Base-by-base conservation (phyloP, 1,140 invertebrate genomes). In the Pectinophora gossypiella region DNA sequence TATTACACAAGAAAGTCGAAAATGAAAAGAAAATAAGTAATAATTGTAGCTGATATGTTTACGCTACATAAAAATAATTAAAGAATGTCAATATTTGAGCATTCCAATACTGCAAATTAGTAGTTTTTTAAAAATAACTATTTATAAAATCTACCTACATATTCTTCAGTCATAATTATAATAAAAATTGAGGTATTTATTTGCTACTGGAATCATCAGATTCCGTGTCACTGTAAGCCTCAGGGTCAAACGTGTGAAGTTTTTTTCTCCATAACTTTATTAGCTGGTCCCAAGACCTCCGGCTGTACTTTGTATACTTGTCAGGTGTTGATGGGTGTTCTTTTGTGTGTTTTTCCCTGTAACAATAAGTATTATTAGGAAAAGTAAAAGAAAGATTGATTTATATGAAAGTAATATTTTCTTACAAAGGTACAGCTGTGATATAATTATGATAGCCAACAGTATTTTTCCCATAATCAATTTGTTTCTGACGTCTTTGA, bases 401-500 rank as follows among this genome's bases (percentile, higher is more conserved):
- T n/a, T n/a, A n/a, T n/a, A n/a, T n/a, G n/a, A n/a, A n/a, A n/a
- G n/a, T n/a, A 32, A n/a, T 32, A 32, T 9, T 32, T 32, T 85
- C 89, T 89, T 91, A 95, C 94, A 90, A 93, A 47, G 95, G 94
- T 35, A 98, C 89, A 56, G 89, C 59, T 67, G 91, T 85, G 0
- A 90, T 72, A 64, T 97, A 98, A 80, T 92, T 92, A 48, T 95
- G 91, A 85, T 98, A 98, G 32, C 95, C 95, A 55, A 93, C 82
- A 9, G 96, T 98, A 74, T 97, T 97, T 89, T 98, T 98, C 16
- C 97, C 97, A 89, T 96, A 98, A 77, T 98, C 95, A 76, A 98
- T 96, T 85, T 97, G 95, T 83, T 98, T 98, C 72, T 97, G 95
- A 50, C 96, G 90, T 54, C 97, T 90, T 22, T 90, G 78, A 53